Conservation (phyloP, 1,140 invertebrate species). For the Melanaphis sacchari region DNA sequence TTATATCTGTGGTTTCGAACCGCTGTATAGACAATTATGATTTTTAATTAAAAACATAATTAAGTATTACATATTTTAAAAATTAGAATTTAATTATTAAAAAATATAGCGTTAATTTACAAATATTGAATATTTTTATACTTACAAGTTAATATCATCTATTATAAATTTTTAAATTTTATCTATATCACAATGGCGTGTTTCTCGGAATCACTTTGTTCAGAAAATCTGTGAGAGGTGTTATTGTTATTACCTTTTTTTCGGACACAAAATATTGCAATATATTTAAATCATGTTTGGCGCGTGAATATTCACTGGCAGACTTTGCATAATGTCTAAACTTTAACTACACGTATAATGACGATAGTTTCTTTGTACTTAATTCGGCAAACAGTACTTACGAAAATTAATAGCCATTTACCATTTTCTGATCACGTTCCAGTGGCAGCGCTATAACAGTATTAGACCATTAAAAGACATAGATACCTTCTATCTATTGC, state of each 20-base stretch:
- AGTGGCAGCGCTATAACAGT: background rate
- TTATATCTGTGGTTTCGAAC: too few relatives aligned
- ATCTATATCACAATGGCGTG: background rate
- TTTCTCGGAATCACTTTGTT: background rate
- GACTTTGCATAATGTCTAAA: conserved; percentile 23
- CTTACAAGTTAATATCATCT: background rate
- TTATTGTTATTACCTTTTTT: background rate
- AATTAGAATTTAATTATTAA: background rate
- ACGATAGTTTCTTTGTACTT: conserved; percentile 16
- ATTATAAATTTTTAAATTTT: background rate
- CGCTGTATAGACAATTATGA: background rate
- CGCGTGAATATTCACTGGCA: background rate
- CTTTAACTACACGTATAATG: conserved; percentile 16
- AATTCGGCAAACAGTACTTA: conserved; percentile 34
- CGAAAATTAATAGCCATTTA: conserved; percentile 10
- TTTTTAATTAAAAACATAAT: background rate
- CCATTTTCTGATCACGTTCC: conserved; percentile 23
- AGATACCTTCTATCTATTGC: background rate
- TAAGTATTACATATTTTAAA: too few relatives aligned
- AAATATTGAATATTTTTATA: background rate
- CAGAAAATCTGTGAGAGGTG: background rate
- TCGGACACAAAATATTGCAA: background rate
- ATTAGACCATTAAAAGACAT: background rate
- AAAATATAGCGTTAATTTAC: background rate
- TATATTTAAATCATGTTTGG: conserved; percentile 11